Conservation (phyloP, 1,140 invertebrate species). For the Apis cerana region DNA sequence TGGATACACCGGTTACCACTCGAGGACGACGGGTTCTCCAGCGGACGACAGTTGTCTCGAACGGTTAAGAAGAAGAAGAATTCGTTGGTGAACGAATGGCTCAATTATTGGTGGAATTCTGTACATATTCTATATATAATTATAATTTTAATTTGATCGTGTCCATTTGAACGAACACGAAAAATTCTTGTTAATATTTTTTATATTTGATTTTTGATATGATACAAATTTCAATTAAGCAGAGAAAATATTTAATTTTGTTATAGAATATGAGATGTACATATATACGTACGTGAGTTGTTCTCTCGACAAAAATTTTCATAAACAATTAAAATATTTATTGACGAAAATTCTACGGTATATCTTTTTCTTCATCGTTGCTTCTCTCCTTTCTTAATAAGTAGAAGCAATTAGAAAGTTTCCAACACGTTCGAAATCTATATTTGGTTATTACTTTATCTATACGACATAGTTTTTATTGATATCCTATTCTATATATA, state of each 20-base stretch:
- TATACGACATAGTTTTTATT: not conserved
- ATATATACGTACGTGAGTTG: too few relatives aligned
- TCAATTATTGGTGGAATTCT: not conserved
- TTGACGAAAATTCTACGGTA: too few relatives aligned
- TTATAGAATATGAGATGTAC: too few relatives aligned
- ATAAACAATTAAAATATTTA: too few relatives aligned
- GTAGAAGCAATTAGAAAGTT: not conserved
- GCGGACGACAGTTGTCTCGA: not conserved
- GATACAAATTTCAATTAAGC: too few relatives aligned
- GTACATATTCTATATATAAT: not conserved
- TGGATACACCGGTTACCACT: not conserved
- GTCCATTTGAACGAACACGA: too few relatives aligned
- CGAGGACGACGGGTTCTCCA: constrained; percentile 11
- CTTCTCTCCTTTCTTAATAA: not conserved
- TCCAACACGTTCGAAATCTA: not conserved
- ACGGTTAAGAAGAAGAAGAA: not conserved
- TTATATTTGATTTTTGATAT: too few relatives aligned
- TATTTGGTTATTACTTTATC: not conserved
- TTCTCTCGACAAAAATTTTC: too few relatives aligned
- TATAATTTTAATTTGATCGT: too few relatives aligned
- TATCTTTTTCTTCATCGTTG: not conserved
- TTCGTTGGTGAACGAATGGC: not conserved
- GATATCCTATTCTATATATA: not conserved
- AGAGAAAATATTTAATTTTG: too few relatives aligned
- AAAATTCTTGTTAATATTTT: too few relatives aligned